Conservation (phyloP, 2,888 invertebrate genomes). For the Beris morrisii region DNA sequence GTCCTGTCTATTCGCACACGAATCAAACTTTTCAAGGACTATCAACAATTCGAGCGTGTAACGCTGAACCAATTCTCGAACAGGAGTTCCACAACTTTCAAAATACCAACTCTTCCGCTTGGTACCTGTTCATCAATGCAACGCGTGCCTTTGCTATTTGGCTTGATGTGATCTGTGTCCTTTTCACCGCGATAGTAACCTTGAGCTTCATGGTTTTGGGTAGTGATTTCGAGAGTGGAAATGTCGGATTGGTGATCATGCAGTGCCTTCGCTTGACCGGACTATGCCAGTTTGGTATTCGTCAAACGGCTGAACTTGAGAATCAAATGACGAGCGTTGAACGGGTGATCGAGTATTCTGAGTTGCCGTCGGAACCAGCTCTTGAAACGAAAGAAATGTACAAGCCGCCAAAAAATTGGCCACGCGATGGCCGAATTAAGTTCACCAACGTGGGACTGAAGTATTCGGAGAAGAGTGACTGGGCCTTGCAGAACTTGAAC, state of each 20-base stretch:
- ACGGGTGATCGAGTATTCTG: constrained; percentile 77
- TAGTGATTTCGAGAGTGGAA: constrained; percentile 58
- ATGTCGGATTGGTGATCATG: constrained; percentile 71
- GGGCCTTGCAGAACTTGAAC: constrained; percentile 73
- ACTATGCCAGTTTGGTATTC: constrained; percentile 81
- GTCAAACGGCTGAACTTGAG: constrained; percentile 82
- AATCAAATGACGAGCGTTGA: constrained; percentile 85
- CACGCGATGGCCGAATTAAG: constrained; percentile 65
- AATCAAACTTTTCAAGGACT: constrained; percentile 76
- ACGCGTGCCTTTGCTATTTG: constrained; percentile 92
- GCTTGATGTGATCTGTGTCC: constrained; percentile 84
- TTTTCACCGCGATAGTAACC: constrained; percentile 83
- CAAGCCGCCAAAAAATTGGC: constrained; percentile 65
- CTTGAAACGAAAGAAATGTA: constrained; percentile 57
- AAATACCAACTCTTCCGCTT: constrained; percentile 72
- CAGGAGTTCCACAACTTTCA: constrained; percentile 66
- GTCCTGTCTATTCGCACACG: constrained; percentile 76
- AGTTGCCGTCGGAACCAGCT: constrained; percentile 65
- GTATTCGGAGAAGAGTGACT: constrained; percentile 69
- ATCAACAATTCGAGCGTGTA: constrained; percentile 74
- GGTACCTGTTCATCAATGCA: constrained; percentile 80
- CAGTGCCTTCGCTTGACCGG: constrained; percentile 71
- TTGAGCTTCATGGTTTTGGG: constrained; percentile 76
- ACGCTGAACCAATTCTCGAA: constrained; percentile 65
- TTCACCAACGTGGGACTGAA: constrained; percentile 69